These are phyloP conservation scores for Dendroctonus ponderosae DNA, from an alignment of 1,140 invertebrate genomes.

Conservation along the genomic window DNA sequence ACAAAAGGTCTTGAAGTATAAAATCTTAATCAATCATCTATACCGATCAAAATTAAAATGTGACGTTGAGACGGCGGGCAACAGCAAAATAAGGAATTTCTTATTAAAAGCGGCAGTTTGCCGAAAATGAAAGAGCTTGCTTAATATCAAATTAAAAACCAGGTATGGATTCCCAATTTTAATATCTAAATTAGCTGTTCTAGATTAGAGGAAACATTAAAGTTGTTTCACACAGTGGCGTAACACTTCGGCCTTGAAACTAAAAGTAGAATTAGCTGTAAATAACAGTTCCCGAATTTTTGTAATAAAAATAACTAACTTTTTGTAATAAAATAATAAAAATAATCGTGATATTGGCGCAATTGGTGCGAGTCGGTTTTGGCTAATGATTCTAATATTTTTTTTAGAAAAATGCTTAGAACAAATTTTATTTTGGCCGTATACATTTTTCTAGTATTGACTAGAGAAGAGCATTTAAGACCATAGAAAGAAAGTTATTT, in stretches of 20 bases:
- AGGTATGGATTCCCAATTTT: slow-evolving; percentile 20
- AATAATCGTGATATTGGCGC: too few species aligned
- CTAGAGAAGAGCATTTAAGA: too few species aligned
- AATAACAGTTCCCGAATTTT: too few species aligned
- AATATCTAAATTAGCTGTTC: slow-evolving; percentile 18
- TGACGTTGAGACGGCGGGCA: slow-evolving; percentile 25
- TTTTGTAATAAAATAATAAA: too few species aligned
- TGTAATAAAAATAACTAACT: too few species aligned
- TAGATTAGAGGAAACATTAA: background rate
- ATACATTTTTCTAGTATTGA: too few species aligned
- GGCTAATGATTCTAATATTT: too few species aligned
- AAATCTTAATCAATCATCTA: slow-evolving; percentile 35
- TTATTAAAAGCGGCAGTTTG: background rate
- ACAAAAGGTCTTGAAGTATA: slow-evolving; percentile 32
- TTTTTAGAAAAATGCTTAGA: too few species aligned
- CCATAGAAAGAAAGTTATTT: too few species aligned
- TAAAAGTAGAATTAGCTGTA: too few species aligned
- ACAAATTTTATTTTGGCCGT: too few species aligned
- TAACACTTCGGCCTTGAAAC: background rate
- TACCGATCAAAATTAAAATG: slow-evolving; percentile 33
- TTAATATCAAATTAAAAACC: slow-evolving; percentile 28
- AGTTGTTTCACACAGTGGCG: background rate
- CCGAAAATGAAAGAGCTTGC: slow-evolving; percentile 18
- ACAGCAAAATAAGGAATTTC: slow-evolving; percentile 28
- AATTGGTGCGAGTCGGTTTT: too few species aligned